Evolutionary conservation across 2,797 vertebrate species (phyloP), one percentile per base, ranked within the genome.

Genomic region (Oreonectes daqikongensis): DNA sequence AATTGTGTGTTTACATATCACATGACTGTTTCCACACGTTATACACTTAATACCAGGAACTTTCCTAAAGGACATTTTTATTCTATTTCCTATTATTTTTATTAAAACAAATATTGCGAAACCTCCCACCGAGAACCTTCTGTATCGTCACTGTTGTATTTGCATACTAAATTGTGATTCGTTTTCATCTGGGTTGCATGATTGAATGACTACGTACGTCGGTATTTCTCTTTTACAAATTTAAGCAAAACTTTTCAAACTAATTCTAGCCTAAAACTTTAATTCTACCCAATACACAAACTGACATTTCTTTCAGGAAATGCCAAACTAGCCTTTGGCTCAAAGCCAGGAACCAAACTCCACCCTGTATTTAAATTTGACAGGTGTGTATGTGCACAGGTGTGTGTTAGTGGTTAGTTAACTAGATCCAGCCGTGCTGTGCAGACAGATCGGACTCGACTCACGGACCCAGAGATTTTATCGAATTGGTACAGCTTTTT

Each of bases 321-420:
- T 6, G 32, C 48, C n/a, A 46, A 64, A 55, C 61, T 20, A 20
- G 7, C 4, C 20, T 22, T 67, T 67, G 61, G 38, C 26, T 11
- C 38, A 69, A 20, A 40, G 30, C 20, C 63, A 57, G 7, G 35
- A 35, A 2, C 35, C 35, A 46, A 68, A 68, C 44, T 70, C 67
- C 75, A 53, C 75, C 75, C 67, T 77, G 44, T 12, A 70, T 70
- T 77, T 63, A 24, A 24, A 70, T 53, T 12, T 6, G 12, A 22
- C 75, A 64, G 75, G 67, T 77, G 75, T 63, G 66, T 35, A 35
- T 69, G 32, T 2, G 55, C 24, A 53, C 75, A 77, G 66, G 67
- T 69, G 67, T 63, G 44, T 53, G 55, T 60, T 9, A 26, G 35
- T 15, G 38, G n/a, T 3, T 68, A 59, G 24, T 44, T 68, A 59